phyloP scores from a whole-genome alignment of 1,140 invertebrate genomes.

The Drosophila rufa region DNA sequence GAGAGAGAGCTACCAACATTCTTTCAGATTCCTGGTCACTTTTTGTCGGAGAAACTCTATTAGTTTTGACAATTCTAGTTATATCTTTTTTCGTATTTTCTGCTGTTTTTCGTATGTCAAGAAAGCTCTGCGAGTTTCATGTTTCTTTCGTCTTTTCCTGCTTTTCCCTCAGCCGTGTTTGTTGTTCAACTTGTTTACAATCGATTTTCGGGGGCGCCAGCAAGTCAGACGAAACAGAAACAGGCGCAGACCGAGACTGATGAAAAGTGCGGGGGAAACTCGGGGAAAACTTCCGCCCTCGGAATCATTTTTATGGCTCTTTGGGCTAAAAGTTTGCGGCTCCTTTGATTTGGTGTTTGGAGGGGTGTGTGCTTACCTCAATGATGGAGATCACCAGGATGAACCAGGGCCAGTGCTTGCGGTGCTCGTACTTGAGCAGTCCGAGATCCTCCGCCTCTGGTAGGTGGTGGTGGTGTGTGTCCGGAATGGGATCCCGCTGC shows the following conservation, averaged over 20 bases:
- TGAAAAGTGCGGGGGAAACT: conserved; percentile 15
- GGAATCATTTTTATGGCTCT: conserved; percentile 76
- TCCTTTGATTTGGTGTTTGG: conserved; percentile 34
- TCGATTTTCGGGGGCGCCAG: conserved; percentile 83
- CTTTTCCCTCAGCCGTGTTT: conserved; percentile 32
- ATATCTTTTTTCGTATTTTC: conserved; percentile 5
- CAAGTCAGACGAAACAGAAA: conserved; percentile 54
- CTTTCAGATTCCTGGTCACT: neutral
- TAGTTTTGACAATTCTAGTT: conserved; percentile 10
- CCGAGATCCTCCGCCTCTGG: conserved; percentile 55
- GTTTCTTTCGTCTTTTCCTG: conserved; percentile 22
- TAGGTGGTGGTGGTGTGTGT: conserved; percentile 13
- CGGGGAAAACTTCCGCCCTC: conserved; percentile 35
- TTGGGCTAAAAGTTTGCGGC: conserved; percentile 70
- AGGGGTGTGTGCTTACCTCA: conserved; percentile 89
- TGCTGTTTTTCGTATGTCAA: conserved; percentile 2
- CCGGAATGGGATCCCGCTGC: conserved; percentile 56
- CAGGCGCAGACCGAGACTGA: conserved; percentile 23
- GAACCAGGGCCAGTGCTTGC: conserved; percentile 89
- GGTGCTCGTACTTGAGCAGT: conserved; percentile 70
- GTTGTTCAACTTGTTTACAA: conserved; percentile 76
- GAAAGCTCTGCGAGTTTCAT: conserved; percentile 24
- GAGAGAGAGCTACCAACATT: too few relatives aligned
- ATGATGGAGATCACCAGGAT: conserved; percentile 94
- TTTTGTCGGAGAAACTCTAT: neutral